phyloP scores from a whole-genome alignment of 2,113 vertebrate species.

The Abramis brama region DNA sequence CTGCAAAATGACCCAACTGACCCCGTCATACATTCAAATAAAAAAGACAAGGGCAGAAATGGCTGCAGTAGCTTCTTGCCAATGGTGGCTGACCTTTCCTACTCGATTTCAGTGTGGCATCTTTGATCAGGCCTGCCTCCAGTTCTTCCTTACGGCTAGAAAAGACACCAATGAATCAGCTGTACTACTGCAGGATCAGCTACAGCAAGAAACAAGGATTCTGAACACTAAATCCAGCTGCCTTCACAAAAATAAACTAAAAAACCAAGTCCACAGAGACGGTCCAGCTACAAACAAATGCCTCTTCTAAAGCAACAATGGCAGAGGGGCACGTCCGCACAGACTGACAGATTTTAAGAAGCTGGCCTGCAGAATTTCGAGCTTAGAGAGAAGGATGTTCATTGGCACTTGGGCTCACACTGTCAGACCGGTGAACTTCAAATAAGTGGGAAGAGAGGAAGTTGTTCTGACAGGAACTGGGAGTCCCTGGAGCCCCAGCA shows the following conservation, averaged over 20 bases:
- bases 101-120: not conserved
- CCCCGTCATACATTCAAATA: not conserved
- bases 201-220: not conserved
- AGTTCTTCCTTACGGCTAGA: not conserved
- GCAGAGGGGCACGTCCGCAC: not conserved
- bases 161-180: not conserved
- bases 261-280: not conserved
- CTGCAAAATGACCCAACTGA: not conserved
- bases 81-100: not conserved
- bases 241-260: not conserved
- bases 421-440: constrained; percentile 30
- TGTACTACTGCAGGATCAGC: not conserved
- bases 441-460: not conserved
- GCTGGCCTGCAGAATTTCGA: not conserved
- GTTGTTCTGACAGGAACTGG: constrained; percentile 23
- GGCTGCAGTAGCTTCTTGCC: not conserved
- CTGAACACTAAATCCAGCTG: not conserved
- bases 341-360: not conserved
- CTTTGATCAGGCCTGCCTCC: not conserved
- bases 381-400: constrained; percentile 6
- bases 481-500: constrained; percentile 21
- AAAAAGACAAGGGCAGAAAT: not conserved
- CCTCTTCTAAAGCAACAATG: not conserved
- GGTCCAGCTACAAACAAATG: not conserved
- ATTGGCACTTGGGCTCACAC: constrained; percentile 3